A percentile compares a stretch with the other conserved stretches of the same genome.
Evolutionary conservation across 2,888 invertebrate genomes (phyloP).

Genomic region (Calliphora vomitoria): DNA sequence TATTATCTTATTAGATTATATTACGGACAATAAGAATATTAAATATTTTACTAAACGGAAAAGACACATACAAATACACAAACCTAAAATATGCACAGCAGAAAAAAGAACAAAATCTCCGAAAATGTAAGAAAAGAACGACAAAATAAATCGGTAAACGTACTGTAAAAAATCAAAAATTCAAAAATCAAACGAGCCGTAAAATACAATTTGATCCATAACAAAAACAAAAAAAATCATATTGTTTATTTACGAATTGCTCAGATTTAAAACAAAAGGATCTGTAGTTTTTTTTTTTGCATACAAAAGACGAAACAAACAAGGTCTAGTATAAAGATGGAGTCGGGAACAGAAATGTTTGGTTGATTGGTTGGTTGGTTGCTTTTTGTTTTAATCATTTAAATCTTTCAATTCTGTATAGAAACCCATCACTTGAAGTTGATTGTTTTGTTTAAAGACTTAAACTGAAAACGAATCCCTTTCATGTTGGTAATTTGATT

Average conservation of each 20-base stretch:
- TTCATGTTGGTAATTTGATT: slow-evolving; percentile 65
- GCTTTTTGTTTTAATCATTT: slow-evolving; percentile 60
- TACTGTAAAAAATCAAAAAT: slow-evolving; percentile 73
- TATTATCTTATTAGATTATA: slow-evolving; percentile 74
- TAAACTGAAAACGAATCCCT: slow-evolving; percentile 50
- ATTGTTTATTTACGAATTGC: slow-evolving; percentile 52
- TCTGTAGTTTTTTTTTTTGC: slow-evolving; percentile 21
- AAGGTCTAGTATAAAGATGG: slow-evolving; percentile 32
- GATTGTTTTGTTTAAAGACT: slow-evolving; percentile 40
- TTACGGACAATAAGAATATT: slow-evolving; percentile 65
- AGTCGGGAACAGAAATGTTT: slow-evolving; percentile 1
- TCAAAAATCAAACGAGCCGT: slow-evolving; percentile 76
- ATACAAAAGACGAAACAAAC: slow-evolving; percentile 63
- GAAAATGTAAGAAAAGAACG: slow-evolving; percentile 42
- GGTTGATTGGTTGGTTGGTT: slow-evolving; percentile 22
- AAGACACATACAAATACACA: slow-evolving; percentile 19
- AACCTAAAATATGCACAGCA: slow-evolving; percentile 29
- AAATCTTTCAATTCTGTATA: slow-evolving; percentile 55
- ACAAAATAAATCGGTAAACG: slow-evolving; percentile 66
- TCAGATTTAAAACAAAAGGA: slow-evolving; percentile 70
- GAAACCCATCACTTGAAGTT: slow-evolving; percentile 45
- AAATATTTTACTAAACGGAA: slow-evolving; percentile 56
- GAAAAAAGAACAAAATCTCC: background rate
- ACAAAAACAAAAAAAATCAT: slow-evolving; percentile 2
- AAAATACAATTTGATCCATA: slow-evolving; percentile 71